Evolutionary conservation across 2,113 vertebrate genomes (phyloP).

Genomic region (Hyaena hyaena): DNA sequence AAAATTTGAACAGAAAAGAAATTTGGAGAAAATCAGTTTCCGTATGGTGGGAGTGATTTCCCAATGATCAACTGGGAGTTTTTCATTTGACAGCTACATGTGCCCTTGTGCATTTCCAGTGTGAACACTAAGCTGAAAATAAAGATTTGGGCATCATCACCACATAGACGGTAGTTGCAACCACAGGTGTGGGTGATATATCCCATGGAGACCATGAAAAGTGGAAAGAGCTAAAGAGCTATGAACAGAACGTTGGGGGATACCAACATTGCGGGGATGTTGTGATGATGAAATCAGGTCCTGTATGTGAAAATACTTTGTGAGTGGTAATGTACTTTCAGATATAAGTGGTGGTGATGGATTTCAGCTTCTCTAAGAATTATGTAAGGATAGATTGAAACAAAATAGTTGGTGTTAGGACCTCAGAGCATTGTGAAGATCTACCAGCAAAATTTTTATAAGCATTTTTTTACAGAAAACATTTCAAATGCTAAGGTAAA

Average conservation of each 20-base stretch:
- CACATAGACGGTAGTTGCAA: not conserved
- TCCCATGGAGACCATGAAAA: not conserved
- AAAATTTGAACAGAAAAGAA: not conserved
- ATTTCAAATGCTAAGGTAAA: conserved; percentile 31
- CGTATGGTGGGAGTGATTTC: not conserved
- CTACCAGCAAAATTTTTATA: not conserved
- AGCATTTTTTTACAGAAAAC: not conserved
- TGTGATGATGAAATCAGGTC: not conserved
- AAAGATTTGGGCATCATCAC: not conserved
- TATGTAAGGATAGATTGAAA: not conserved
- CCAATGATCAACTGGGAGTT: not conserved
- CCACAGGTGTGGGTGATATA: not conserved
- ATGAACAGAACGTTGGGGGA: not conserved
- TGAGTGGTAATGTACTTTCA: not conserved
- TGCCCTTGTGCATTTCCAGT: not conserved
- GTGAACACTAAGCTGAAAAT: conserved; percentile 25
- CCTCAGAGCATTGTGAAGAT: not conserved
- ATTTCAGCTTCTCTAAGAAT: not conserved
- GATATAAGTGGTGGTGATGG: not conserved
- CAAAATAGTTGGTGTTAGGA: conserved; percentile 28
- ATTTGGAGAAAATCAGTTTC: not conserved
- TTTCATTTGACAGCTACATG: not conserved
- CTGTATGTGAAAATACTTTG: not conserved
- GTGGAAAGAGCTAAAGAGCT: not conserved
- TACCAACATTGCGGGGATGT: not conserved